A percentile compares a stretch with the other conserved stretches of the same genome.
Conservation (phyloP, 2,797 vertebrate genomes). For the Myripristis murdjan region DNA sequence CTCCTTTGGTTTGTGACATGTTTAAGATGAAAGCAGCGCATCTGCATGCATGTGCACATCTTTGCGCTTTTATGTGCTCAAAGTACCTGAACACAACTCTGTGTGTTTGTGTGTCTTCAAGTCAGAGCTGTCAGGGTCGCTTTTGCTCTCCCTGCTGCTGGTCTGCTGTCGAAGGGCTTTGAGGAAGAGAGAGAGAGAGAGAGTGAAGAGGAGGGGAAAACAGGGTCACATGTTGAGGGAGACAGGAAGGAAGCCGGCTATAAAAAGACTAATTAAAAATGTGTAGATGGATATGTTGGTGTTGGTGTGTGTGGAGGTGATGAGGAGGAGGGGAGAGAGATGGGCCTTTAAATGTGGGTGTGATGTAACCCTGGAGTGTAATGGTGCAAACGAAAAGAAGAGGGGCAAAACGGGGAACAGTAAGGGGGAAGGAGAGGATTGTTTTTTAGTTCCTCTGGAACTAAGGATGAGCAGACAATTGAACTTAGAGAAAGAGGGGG, state of each 20-base stretch:
- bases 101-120: conserved; percentile 38
- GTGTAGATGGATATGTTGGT: conserved; percentile 66
- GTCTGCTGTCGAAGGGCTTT: conserved; percentile 34
- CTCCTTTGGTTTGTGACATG: conserved; percentile 50
- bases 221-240: conserved; percentile 62
- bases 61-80: conserved; percentile 10
- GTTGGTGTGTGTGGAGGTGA: conserved; percentile 44
- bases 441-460: conserved; percentile 38
- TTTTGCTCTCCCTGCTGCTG: conserved; percentile 43
- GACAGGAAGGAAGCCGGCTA: conserved; percentile 52
- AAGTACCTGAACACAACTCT: conserved; percentile 18
- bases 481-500: not conserved
- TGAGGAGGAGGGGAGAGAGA: conserved; percentile 16
- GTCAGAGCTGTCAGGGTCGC: conserved; percentile 45
- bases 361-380: conserved; percentile 76
- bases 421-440: conserved; percentile 12
- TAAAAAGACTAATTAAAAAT: conserved; percentile 85
- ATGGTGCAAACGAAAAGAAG: conserved; percentile 53
- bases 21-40: conserved; percentile 48
- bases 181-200: conserved; percentile 8
- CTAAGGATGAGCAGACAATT: conserved; percentile 19
- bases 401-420: conserved; percentile 34
- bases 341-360: conserved; percentile 17
- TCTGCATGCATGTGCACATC: conserved; percentile 13
- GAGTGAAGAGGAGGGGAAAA: conserved; percentile 17